Evolutionary conservation across 1,140 invertebrate genomes (phyloP).

Genomic region (Drosophila equinoxialis): DNA sequence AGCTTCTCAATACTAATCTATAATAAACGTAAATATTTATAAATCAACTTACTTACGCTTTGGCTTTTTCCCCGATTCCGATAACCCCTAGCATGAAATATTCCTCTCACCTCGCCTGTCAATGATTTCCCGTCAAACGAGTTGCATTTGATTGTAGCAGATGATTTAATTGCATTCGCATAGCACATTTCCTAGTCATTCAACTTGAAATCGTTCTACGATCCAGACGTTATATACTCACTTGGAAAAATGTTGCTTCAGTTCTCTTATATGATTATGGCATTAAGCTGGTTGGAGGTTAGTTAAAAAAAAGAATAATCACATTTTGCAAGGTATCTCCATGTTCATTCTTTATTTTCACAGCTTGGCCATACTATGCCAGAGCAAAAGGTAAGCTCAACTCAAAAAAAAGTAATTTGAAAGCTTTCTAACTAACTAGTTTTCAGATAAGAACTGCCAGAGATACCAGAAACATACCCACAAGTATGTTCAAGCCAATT

Average conservation of each 20-base stretch:
- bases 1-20: neutral
- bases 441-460: conserved; percentile 31
- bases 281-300: conserved; percentile 35
- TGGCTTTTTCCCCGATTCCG: conserved; percentile 44
- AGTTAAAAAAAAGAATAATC: neutral
- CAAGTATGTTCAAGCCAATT: conserved; percentile 55
- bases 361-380: conserved; percentile 32
- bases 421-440: neutral
- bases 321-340: too few species aligned
- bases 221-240: conserved; percentile 35
- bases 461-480: conserved; percentile 51
- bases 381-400: conserved; percentile 31
- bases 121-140: conserved; percentile 54
- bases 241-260: conserved; percentile 30
- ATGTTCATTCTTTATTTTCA: neutral
- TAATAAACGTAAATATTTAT: conserved; percentile 24
- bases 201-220: conserved; percentile 26
- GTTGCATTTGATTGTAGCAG: conserved; percentile 31
- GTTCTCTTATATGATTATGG: conserved; percentile 10
- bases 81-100: conserved; percentile 49
- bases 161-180: conserved; percentile 38
- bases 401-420: neutral
- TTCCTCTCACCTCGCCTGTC: conserved; percentile 45
- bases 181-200: conserved; percentile 33
- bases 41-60: conserved; percentile 25